These are phyloP conservation scores for Cyrtodaria siliqua DNA, from an alignment of 2,888 invertebrate species.

Conservation along the genomic window DNA sequence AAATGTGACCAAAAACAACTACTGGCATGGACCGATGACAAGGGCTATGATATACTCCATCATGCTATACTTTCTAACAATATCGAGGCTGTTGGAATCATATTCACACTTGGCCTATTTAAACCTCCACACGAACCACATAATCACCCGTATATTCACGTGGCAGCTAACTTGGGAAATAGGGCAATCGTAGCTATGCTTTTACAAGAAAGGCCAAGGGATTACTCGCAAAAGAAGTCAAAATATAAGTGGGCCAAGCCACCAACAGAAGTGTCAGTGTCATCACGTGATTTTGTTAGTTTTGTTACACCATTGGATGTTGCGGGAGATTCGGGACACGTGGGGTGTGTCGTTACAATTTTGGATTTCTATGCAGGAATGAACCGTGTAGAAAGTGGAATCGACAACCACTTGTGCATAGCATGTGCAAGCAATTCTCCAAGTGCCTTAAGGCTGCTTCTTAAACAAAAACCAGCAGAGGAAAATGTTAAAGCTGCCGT, in stretches of 20 bases:
- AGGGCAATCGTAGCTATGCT: conserved; percentile 72
- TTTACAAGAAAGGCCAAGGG: conserved; percentile 73
- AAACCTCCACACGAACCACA: conserved; percentile 73
- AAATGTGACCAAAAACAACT: conserved; percentile 56
- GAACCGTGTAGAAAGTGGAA: conserved; percentile 40
- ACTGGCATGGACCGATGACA: conserved; percentile 66
- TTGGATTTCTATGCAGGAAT: conserved; percentile 65
- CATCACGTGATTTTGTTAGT: conserved; percentile 13
- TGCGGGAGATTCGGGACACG: conserved; percentile 74
- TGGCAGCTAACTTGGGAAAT: conserved; percentile 77
- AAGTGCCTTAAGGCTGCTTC: conserved; percentile 71
- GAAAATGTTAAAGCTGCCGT: conserved; percentile 74
- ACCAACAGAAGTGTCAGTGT: conserved; percentile 40
- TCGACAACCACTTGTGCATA: conserved; percentile 67
- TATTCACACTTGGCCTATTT: conserved; percentile 76
- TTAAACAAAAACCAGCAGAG: conserved; percentile 62
- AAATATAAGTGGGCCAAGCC: conserved; percentile 44
- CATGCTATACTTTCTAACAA: conserved; percentile 79
- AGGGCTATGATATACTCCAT: conserved; percentile 78
- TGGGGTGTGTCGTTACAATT: conserved; percentile 74
- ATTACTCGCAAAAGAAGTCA: conserved; percentile 61
- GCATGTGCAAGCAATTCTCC: conserved; percentile 78
- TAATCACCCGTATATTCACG: conserved; percentile 77
- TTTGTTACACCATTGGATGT: conserved; percentile 74
- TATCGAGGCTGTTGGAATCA: conserved; percentile 71